Evolutionary conservation across 2,113 vertebrate species (phyloP), one percentile per base, ranked within the genome.

Genomic region (Perca flavescens): DNA sequence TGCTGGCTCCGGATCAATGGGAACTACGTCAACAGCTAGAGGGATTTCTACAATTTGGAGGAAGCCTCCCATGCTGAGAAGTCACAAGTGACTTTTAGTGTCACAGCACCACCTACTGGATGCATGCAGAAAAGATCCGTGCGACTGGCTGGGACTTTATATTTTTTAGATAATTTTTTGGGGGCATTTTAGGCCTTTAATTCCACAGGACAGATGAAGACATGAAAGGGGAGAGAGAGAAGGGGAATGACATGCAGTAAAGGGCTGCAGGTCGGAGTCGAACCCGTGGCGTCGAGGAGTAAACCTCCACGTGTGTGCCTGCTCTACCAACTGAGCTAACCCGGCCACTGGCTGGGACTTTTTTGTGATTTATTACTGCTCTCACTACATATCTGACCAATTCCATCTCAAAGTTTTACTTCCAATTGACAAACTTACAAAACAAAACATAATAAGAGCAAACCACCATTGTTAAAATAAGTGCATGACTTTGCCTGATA

Each of bases 91-190:
- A 80, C 62, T 81, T 40, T 75, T 74, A 64, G 34, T 77, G 80
- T 69, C 69, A 89, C 47, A 81, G 88, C 89, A 66, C 94, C 95
- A 92, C 84, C 95, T 95, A 69, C 84, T 94, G 94, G 88, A 74
- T 34, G 47, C 16, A 85, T 3, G 34, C 22, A 36, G 73, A 50
- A 75, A 77, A 66, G 70, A 79, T 60, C 67, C 21, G 16, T n/a
- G 7, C 22, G 4, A 34, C 43, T 4, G 1, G 5, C 2, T n/a
- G 28, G n/a, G 40, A 71, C 19, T 63, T 28, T 28, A 28, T 28
- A 28, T 28, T 28, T 28, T 28, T 28, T 28, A 28, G 28, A 28
- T 28, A 2, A 28, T 28, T 28, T 28, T 28, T 28, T 1, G 28
- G 28, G 28, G 28, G 28, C 28, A 28, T 28, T 28, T 28, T 28